Evolutionary conservation across 2,888 invertebrate species (phyloP).

Genomic region (Sycophila texana): DNA sequence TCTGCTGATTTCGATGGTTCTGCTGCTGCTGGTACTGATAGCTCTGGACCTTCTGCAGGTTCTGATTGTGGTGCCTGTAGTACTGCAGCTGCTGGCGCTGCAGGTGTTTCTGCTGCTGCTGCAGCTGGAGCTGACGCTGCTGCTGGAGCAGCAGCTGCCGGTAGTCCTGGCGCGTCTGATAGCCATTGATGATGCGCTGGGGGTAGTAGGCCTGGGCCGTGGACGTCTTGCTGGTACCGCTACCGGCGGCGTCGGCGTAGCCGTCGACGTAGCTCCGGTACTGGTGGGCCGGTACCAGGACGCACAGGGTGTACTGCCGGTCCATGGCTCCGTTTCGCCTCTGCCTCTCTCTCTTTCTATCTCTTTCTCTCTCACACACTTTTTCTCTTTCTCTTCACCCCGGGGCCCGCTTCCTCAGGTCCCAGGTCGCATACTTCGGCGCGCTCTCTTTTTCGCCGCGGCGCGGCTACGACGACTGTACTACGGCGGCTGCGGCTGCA

Average conservation of each 20-base stretch:
- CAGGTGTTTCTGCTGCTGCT: conserved; percentile 37
- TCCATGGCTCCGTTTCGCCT: conserved; percentile 67
- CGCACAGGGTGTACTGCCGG: conserved; percentile 75
- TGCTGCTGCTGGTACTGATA: conserved; percentile 43
- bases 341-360: background rate
- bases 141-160: conserved; percentile 58
- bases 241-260: conserved; percentile 63
- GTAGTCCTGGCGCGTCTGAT: conserved; percentile 43
- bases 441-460: no score
- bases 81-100: conserved; percentile 56
- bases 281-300: conserved; percentile 75
- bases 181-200: conserved; percentile 48
- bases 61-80: conserved; percentile 52
- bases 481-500: no score
- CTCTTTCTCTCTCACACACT: conserved; percentile 41
- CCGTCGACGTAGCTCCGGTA: conserved; percentile 72
- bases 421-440: no score
- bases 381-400: no score
- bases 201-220: conserved; percentile 22
- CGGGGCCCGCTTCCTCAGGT: no score
- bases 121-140: conserved; percentile 49
- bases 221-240: conserved; percentile 33
- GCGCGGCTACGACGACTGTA: no score
- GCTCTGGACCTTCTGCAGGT: conserved; percentile 47
- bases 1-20: conserved; percentile 56